Conservation (phyloP, 2,113 vertebrate species). For the Vireo altiloquus region DNA sequence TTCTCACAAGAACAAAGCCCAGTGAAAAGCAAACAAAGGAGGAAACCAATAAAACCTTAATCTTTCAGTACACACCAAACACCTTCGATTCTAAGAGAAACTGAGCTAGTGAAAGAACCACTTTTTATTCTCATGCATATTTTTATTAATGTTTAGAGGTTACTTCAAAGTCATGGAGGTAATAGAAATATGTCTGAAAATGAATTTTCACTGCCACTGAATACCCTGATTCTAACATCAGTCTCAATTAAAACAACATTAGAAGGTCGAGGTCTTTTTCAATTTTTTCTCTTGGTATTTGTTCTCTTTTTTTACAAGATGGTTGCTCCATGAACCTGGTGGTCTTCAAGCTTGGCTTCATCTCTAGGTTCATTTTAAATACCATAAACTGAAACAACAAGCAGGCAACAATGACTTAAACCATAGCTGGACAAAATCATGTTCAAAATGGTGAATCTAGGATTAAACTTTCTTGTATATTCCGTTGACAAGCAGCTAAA, state of each 20-base stretch:
- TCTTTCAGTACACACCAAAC: not conserved
- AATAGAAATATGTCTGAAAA: not conserved
- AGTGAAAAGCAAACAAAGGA: not conserved
- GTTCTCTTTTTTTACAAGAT: not conserved
- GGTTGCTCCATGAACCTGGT: not conserved
- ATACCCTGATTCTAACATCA: not conserved
- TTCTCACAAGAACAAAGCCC: not conserved
- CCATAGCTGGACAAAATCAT: not conserved
- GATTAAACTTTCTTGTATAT: not conserved
- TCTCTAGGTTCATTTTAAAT: not conserved
- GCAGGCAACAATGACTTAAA: not conserved
- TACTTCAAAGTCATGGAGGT: not conserved
- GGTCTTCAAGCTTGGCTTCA: not conserved
- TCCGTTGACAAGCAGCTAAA: not conserved
- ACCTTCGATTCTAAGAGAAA: not conserved
- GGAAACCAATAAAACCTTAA: not conserved
- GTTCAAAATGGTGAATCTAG: not conserved
- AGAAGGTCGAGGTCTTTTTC: not conserved
- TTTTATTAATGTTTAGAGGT: not conserved
- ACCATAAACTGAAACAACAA: not conserved
- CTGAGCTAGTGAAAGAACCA: not conserved
- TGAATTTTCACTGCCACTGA: not conserved
- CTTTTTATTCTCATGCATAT: not conserved
- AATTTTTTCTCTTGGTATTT: not conserved
- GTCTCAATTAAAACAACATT: not conserved